phyloP scores from a whole-genome alignment of 2,113 vertebrate genomes.

The Camelus bactrianus region DNA sequence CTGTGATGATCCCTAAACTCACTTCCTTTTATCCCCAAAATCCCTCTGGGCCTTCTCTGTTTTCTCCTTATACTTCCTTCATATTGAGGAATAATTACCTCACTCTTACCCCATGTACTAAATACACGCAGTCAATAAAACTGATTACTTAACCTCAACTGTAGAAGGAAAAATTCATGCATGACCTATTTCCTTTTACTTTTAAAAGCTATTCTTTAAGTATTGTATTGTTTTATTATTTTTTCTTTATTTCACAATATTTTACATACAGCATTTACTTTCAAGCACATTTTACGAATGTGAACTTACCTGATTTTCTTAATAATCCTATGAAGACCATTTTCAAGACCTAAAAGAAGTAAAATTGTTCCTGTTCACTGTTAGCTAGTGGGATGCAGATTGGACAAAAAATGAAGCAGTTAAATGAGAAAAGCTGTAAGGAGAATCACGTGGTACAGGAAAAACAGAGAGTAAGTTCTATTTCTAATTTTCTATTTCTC shows the following conservation, averaged over 20 bases:
- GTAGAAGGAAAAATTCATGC: not conserved
- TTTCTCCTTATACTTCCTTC: not conserved
- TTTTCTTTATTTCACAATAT: not conserved
- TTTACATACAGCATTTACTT: not conserved
- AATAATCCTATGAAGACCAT: not conserved
- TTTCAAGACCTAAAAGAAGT: not conserved
- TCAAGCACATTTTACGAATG: not conserved
- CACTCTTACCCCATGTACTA: not conserved
- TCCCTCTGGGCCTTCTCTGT: not conserved
- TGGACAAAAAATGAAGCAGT: not conserved
- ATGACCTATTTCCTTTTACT: not conserved
- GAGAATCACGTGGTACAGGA: not conserved
- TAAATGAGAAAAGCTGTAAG: not conserved
- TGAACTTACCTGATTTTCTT: not conserved
- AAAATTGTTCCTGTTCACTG: not conserved
- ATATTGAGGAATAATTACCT: not conserved
- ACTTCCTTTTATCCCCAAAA: not conserved
- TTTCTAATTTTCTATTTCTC: not conserved
- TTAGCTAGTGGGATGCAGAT: not conserved
- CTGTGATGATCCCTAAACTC: not conserved
- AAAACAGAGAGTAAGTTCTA: not conserved
- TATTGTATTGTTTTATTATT: constrained; percentile 4
- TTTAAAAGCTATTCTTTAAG: constrained; percentile 5
- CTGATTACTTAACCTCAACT: not conserved
- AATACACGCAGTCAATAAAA: not conserved